Percentiles rank a stretch among this genome's conserved stretches.
Evolutionary conservation across 1,140 invertebrate species (phyloP).

Genomic region (Hesperophylax magnus): DNA sequence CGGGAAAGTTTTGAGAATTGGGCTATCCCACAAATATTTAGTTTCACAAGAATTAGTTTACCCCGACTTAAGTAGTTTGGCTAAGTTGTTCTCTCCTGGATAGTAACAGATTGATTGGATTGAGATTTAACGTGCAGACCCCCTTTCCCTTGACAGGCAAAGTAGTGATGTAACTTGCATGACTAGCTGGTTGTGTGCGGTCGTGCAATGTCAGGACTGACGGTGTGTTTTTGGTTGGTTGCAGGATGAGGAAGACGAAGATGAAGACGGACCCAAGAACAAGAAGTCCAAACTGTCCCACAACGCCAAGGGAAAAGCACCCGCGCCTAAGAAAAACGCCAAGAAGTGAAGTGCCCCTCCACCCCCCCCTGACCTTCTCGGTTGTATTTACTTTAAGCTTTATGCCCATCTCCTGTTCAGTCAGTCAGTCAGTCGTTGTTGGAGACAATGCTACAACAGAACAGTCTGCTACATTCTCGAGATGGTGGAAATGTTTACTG

Average conservation of each 20-base stretch:
- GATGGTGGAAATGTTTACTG: background rate
- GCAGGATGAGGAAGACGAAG: constrained; percentile 70
- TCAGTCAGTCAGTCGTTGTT: too few species aligned
- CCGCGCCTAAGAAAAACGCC: constrained; percentile 68
- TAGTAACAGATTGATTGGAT: too few species aligned
- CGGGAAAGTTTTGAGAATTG: too few species aligned
- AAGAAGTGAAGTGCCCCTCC: constrained; percentile 66
- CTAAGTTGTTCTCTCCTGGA: too few species aligned
- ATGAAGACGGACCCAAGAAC: constrained; percentile 77
- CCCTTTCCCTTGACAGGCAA: background rate
- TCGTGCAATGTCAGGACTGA: too few species aligned
- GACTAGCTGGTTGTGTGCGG: background rate
- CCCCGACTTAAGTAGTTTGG: too few species aligned
- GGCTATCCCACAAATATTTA: too few species aligned
- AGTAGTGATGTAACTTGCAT: background rate
- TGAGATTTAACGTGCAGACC: too few species aligned
- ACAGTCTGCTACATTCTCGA: background rate
- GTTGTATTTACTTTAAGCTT: constrained; percentile 57
- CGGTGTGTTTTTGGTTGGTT: constrained; percentile 4
- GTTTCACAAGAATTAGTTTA: too few species aligned
- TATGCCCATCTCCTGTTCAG: constrained; percentile 54
- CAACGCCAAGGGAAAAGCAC: constrained; percentile 63
- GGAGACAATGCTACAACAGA: too few species aligned
- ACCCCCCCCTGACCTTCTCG: constrained; percentile 43
- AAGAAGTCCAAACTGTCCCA: constrained; percentile 78